phyloP scores from a whole-genome alignment of 2,888 invertebrate genomes.

The Rhimphoctona megacephalus region DNA sequence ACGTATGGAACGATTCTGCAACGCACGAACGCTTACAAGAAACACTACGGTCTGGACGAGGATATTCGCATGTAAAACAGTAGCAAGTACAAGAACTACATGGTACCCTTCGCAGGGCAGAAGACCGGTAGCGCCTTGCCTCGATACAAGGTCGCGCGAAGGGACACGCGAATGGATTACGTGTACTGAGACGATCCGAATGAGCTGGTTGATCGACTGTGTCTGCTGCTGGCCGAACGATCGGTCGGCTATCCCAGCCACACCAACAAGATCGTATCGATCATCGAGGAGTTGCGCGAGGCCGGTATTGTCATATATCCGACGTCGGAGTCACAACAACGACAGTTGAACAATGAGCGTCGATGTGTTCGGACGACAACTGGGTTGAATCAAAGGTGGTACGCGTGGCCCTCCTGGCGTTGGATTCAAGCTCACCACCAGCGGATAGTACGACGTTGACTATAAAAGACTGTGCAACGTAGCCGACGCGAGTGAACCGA shows the following conservation, averaged over 20 bases:
- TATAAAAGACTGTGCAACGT: slow-evolving; percentile 53
- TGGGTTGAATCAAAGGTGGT: too few species aligned
- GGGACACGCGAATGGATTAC: slow-evolving; percentile 43
- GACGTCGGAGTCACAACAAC: too few species aligned
- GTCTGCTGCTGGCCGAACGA: slow-evolving; percentile 48
- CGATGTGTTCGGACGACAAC: too few species aligned
- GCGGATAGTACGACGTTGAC: slow-evolving; percentile 57
- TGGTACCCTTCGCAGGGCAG: slow-evolving; percentile 39
- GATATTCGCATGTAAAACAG: slow-evolving; percentile 24
- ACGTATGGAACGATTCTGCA: too few species aligned
- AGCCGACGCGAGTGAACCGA: slow-evolving; percentile 30
- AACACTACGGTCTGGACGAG: slow-evolving; percentile 43
- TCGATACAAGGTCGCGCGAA: slow-evolving; percentile 47
- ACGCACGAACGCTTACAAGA: too few species aligned
- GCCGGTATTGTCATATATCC: too few species aligned
- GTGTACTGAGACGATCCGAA: slow-evolving; percentile 60
- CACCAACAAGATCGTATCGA: too few species aligned
- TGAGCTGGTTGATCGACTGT: slow-evolving; percentile 60
- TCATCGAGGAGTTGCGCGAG: too few species aligned
- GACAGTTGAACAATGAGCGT: too few species aligned
- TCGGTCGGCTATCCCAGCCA: slow-evolving; percentile 40
- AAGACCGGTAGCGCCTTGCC: slow-evolving; percentile 37
- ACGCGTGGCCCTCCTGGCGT: too few species aligned
- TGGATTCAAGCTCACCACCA: too few species aligned
- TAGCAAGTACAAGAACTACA: slow-evolving; percentile 48